Evolutionary conservation across 1,140 invertebrate genomes (phyloP), one percentile per base, ranked within the genome.

Genomic region (Odontomachus brunneus): DNA sequence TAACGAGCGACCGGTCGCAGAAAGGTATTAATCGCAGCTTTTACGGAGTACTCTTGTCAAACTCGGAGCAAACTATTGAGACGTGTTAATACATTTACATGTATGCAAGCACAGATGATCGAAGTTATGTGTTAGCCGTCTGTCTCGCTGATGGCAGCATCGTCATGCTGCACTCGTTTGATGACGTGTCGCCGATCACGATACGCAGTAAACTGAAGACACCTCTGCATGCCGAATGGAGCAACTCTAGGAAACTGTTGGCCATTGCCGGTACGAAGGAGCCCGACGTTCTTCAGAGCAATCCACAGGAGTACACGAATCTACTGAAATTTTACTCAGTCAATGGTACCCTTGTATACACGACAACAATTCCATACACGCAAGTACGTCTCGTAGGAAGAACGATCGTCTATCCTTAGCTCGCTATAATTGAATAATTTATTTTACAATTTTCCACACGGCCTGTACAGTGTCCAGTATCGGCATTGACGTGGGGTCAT

Each of bases 401-500:
- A 53, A 33, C 51, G 51, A 17, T 60, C 24, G 66, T 84, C 11
- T 33, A 48, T 29, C 12, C 62, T 11, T 48, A 4, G 5, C 19
- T 62, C 4, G 7, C 26, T 59, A 24, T 14, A 15, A 71, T 69
- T 5, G 11, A 22, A 62, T 78, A 38, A 84, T 62, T 24, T 57
- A 67, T 22, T 9, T 67, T 80, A 72, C 19, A 17, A 66, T 53
- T 71, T 55, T 82, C 17, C 12, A 57, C 67, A 26, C 22, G 87
- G 87, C 66, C 72, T 82, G 51, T 93, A 93, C 89, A 98, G 97
- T 96, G 97, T 87, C 96, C 97, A 5, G 97, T 99, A 51, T 98
- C 98, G 49, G 98, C 98, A 5, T 94, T 99, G 87, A 99, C 98
- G 1, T 99, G 98, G 98, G 99, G 98, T 44, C 99, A 99, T 94